Conservation (phyloP, 2,797 vertebrate species). For the Hapalemur alaotrensis region DNA sequence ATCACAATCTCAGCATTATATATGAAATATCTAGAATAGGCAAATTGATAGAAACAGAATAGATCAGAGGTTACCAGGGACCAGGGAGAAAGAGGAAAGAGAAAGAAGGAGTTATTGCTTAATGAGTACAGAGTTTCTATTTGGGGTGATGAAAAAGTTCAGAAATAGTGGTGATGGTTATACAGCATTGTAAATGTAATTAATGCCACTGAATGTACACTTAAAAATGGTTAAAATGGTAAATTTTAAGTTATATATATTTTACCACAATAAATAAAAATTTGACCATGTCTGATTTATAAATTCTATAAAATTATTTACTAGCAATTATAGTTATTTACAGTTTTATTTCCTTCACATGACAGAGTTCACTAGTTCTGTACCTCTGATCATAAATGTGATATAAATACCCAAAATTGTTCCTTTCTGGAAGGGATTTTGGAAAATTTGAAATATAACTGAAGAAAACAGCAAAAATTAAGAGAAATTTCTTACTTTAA, state of each 20-base stretch:
- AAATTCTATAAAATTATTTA: slow-evolving; percentile 40
- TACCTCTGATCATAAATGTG: slow-evolving; percentile 33
- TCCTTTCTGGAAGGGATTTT: slow-evolving; percentile 43
- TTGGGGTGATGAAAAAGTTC: background rate
- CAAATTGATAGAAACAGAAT: slow-evolving; percentile 36
- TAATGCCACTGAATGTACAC: background rate
- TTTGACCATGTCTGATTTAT: background rate
- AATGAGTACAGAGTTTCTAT: slow-evolving; percentile 20
- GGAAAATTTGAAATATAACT: slow-evolving; percentile 48
- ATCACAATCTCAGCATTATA: slow-evolving; percentile 30
- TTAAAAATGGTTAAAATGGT: slow-evolving; percentile 51
- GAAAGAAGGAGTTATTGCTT: background rate
- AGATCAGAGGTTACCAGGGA: background rate
- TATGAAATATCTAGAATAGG: slow-evolving; percentile 31
- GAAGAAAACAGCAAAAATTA: slow-evolving; percentile 27
- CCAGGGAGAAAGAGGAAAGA: background rate
- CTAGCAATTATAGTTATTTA: slow-evolving; percentile 56
- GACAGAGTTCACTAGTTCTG: slow-evolving; percentile 48
- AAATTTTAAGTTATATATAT: slow-evolving; percentile 25
- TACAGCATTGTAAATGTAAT: slow-evolving; percentile 1
- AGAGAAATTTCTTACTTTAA: slow-evolving; percentile 71
- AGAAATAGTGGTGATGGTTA: background rate
- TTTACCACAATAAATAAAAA: slow-evolving; percentile 40
- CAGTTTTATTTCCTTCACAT: slow-evolving; percentile 21
- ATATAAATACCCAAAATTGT: slow-evolving; percentile 25